Evolutionary conservation across 2,888 invertebrate species (phyloP), one percentile per base, ranked within the genome.

Genomic region (Phrixothrix hirtus): DNA sequence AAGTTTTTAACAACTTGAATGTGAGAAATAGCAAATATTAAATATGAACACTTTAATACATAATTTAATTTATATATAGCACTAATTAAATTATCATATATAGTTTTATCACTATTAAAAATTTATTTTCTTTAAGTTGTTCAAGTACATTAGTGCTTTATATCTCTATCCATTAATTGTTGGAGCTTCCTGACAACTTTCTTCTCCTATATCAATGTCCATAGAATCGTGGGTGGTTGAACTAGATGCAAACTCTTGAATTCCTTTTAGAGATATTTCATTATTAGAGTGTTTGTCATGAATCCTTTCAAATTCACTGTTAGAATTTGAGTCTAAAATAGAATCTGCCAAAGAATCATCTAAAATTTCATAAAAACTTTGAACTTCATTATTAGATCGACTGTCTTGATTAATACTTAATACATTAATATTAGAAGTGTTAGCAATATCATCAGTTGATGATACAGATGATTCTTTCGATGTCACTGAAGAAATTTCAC

Each of bases 331-430:
- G 10, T 74, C 70, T 58, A 70, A 69, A 16, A 71, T 70, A 26
- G 78, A 58, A 59, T 76, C 77, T 7, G 77, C 76, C 45, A 76
- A 75, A 1, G 78, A 76, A 72, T 78, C 78, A 59, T 76, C 73
- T 61, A 25, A 36, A 12, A 11, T 3, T 12, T 11, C 10, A 10
- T 78, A 77, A 43, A 77, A 75, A 60, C 78, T 77, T 51, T 77
- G 74, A 45, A 78, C 70, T 15, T 65, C 57, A n/a, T n/a, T n/a
- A 25, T 15, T 42, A 37, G 36, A 44, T 45, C 53, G 53, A 1
- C 54, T 41, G 27, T 32, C 41, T 42, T 38, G n/a, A 34, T 31
- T 48, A 38, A 30, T 48, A 51, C 16, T 36, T 13, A 34, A 13
- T 17, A 42, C 43, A 16, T 48, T 46, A 36, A 37, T 41, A 2